phyloP scores from a whole-genome alignment of 2,113 vertebrate species.

The Anguilla rostrata region DNA sequence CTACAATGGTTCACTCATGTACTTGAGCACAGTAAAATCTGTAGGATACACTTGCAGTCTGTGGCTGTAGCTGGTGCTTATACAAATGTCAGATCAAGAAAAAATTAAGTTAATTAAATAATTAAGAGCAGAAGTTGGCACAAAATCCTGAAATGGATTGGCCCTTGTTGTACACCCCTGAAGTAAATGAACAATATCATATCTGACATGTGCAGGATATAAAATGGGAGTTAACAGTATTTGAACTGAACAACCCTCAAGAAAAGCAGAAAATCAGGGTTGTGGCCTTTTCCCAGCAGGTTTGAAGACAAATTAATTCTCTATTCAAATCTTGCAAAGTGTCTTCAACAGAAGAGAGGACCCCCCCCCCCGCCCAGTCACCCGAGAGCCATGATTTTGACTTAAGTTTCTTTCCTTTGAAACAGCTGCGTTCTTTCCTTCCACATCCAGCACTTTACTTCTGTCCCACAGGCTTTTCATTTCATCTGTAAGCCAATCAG shows the following conservation, averaged over 20 bases:
- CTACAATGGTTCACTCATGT: too few species aligned
- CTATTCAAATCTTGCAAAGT: neutral
- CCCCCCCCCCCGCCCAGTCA: neutral
- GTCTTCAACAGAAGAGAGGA: neutral
- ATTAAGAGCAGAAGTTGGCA: too few species aligned
- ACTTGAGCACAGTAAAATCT: too few species aligned
- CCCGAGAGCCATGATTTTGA: neutral
- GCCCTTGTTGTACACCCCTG: too few species aligned
- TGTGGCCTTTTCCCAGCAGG: neutral
- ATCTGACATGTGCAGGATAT: neutral
- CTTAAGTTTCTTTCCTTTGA: neutral
- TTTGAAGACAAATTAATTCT: neutral
- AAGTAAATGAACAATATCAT: neutral
- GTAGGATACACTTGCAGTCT: too few species aligned
- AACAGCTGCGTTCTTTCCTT: neutral
- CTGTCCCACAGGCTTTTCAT: conserved; percentile 1
- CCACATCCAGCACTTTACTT: neutral
- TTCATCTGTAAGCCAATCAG: conserved; percentile 14
- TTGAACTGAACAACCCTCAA: neutral
- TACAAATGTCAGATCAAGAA: too few species aligned
- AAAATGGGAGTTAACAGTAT: neutral
- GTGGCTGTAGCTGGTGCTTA: too few species aligned
- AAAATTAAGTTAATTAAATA: too few species aligned
- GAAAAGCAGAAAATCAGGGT: neutral
- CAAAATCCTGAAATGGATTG: too few species aligned